A percentile compares a stretch with the other conserved stretches of the same genome.
These are phyloP conservation scores for Taphrorychus bicolor DNA, from an alignment of 2,888 invertebrate genomes.

Conservation along the genomic window DNA sequence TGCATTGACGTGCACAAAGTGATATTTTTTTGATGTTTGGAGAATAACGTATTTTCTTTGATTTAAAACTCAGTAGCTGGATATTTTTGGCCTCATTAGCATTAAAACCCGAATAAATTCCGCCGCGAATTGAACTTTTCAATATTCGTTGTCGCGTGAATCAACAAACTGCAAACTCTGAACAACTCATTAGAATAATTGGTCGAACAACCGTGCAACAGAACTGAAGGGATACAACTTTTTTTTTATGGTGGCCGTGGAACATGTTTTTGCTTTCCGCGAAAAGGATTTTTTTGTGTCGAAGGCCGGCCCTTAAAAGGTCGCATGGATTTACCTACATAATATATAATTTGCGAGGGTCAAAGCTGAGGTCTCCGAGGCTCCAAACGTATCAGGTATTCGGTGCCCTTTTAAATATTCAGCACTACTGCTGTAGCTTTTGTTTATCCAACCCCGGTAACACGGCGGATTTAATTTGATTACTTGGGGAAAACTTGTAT, in stretches of 20 bases:
- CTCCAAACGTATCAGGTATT: slow-evolving; percentile 10
- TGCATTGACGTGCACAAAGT: too few species aligned
- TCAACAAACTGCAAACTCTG: neutral
- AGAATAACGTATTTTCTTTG: neutral
- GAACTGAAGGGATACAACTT: neutral
- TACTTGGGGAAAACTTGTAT: slow-evolving; percentile 1
- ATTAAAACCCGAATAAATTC: neutral
- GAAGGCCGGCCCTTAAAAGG: slow-evolving; percentile 5
- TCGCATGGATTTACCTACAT: slow-evolving; percentile 9
- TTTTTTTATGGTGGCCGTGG: neutral
- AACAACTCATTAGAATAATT: slow-evolving; percentile 5
- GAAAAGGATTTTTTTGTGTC: neutral
- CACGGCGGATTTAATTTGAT: slow-evolving; percentile 14
- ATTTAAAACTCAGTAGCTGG: too few species aligned
- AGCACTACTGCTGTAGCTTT: slow-evolving; percentile 15
- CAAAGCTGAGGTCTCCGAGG: slow-evolving; percentile 14
- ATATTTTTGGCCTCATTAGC: neutral
- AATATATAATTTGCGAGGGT: slow-evolving; percentile 17
- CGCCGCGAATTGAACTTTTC: neutral
- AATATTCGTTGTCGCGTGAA: neutral
- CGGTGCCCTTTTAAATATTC: slow-evolving; percentile 18
- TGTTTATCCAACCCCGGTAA: slow-evolving; percentile 4
- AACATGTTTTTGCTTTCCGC: neutral
- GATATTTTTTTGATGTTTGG: too few species aligned
- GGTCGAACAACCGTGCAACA: neutral